Conservation (phyloP, 2,113 vertebrate species). For the Epinephelus lanceolatus region DNA sequence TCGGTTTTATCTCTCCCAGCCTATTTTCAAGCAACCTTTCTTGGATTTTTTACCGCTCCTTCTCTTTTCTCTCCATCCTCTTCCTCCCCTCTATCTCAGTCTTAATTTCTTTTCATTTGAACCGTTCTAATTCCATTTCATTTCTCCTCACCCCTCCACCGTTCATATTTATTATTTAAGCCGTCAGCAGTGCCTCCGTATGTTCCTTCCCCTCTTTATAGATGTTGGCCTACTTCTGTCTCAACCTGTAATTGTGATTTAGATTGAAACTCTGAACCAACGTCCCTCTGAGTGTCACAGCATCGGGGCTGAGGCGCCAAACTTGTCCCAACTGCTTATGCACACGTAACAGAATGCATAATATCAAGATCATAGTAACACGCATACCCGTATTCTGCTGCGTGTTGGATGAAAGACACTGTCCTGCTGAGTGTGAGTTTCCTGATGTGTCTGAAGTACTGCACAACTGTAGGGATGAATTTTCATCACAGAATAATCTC, state of each 20-base stretch:
- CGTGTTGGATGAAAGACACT: too few species aligned
- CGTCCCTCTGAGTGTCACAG: constrained; percentile 35
- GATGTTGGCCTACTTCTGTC: constrained; percentile 79
- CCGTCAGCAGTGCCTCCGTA: constrained; percentile 58
- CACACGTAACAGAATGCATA: background rate
- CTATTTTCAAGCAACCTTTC: constrained; percentile 44
- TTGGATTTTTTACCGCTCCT: constrained; percentile 25
- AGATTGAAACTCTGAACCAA: constrained; percentile 49
- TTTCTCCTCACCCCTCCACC: constrained; percentile 29
- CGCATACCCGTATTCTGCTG: background rate
- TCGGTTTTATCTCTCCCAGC: constrained; percentile 35
- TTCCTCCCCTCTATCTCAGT: constrained; percentile 29
- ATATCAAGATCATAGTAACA: background rate
- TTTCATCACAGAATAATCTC: background rate
- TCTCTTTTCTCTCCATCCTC: constrained; percentile 26
- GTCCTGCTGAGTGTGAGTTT: background rate
- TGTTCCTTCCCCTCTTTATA: constrained; percentile 53
- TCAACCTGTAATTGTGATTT: constrained; percentile 61
- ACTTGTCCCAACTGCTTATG: constrained; percentile 14
- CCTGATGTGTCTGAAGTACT: background rate
- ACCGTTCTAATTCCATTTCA: constrained; percentile 64
- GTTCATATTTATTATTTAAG: constrained; percentile 73
- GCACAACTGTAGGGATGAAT: background rate
- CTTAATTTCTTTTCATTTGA: constrained; percentile 66
- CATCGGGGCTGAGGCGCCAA: background rate